Base-by-base conservation (phyloP, 1,140 invertebrate genomes). In the Tribolium castaneum region DNA sequence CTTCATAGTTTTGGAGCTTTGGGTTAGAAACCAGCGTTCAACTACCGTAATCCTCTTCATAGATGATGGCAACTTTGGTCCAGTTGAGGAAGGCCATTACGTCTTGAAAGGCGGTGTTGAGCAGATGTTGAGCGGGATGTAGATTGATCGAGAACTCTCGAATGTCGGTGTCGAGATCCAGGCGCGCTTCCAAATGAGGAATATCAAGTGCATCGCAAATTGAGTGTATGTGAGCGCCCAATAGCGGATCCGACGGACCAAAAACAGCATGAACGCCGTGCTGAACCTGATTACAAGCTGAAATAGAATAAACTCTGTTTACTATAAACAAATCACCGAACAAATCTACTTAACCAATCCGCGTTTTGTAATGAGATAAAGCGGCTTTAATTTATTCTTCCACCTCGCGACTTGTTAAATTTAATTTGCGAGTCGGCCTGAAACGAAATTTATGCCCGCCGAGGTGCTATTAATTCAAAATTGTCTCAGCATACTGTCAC, bases 41-140 rank as follows among this genome's bases (percentile, higher is more conserved):
- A 88, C 89, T 85, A 95, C 94, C 93, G 80, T 93, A 92, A 86
- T 94, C 93, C 83, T 97, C 94, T 87, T 99, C 97, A 84, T 98
- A 98, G 35, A 99, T 92, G 76, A 99, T 94, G 0, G 96, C 96
- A 80, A 98, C 95, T 86, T 93, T 92, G 3, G 95, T 97, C 97
- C 97, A 98, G 86, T 98, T 97, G 50, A 98, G 90, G 85, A 96
- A 97, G 13, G 90, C 88, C 87, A 98, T 95, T 70, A 98, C 90
- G 84, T 98, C 96, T 75, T 92, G 90, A 86, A 96, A 96, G 0
- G 97, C 96, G 51, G 90, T 87, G 84, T 96, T 96, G 77, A 98
- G 90, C 70, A 95, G 89, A 77, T 93, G 90, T 81, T 96, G 93
- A 10, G 94, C 92, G 0, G 97, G 97, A 88, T 97, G 93, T 35